A percentile compares a stretch with the other conserved stretches of the same genome.
Conservation (phyloP, 1,140 invertebrate genomes). For the Drosophila sp. region DNA sequence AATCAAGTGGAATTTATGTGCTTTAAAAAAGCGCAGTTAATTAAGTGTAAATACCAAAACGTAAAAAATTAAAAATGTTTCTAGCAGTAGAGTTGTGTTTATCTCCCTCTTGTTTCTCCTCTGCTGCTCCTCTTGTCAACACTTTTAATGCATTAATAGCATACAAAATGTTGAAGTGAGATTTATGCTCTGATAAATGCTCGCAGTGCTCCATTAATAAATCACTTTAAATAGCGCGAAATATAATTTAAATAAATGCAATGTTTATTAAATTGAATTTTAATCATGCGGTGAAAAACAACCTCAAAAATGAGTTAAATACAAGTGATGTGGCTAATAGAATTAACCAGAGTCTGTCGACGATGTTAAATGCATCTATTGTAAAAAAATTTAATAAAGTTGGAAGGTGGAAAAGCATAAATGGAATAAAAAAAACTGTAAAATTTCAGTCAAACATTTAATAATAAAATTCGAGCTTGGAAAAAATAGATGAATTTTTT, state of each 20-base stretch:
- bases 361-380: slow-evolving; percentile 30
- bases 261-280: slow-evolving; percentile 68
- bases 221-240: slow-evolving; percentile 56
- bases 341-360: slow-evolving; percentile 28
- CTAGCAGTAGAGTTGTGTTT: neutral
- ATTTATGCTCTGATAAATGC: slow-evolving; percentile 68
- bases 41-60: slow-evolving; percentile 76
- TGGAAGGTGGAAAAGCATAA: slow-evolving; percentile 1
- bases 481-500: too few relatives aligned
- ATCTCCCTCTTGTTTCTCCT: too few relatives aligned
- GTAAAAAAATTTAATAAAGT: slow-evolving; percentile 20
- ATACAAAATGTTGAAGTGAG: slow-evolving; percentile 44
- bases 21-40: slow-evolving; percentile 73
- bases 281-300: slow-evolving; percentile 28
- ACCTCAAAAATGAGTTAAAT: neutral
- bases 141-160: slow-evolving; percentile 33
- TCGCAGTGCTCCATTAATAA: slow-evolving; percentile 59
- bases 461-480: too few relatives aligned
- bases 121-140: slow-evolving; percentile 22
- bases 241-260: slow-evolving; percentile 34
- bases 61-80: slow-evolving; percentile 45
- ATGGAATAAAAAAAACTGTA: neutral
- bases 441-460: too few relatives aligned
- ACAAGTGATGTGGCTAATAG: slow-evolving; percentile 30
- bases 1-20: slow-evolving; percentile 83